These are phyloP conservation scores for Phoenicopterus ruber DNA, from an alignment of 2,113 vertebrate species.

Conservation along the genomic window DNA sequence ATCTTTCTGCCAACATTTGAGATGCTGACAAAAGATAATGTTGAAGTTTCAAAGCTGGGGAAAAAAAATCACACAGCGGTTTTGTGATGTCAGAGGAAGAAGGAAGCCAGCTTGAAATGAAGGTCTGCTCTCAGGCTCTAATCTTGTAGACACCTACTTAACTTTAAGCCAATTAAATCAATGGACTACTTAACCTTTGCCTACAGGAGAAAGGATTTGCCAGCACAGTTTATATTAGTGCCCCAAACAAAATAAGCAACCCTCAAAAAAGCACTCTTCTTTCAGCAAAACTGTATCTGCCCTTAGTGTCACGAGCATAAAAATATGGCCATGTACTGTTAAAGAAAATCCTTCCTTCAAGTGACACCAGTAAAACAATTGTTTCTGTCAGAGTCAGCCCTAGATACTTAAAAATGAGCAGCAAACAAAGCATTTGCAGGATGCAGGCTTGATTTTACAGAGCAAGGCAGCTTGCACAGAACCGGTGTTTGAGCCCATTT, in stretches of 20 bases:
- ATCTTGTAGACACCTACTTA: slow-evolving; percentile 68
- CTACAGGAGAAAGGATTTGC: slow-evolving; percentile 64
- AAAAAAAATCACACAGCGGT: background rate
- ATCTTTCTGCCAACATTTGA: slow-evolving; percentile 37
- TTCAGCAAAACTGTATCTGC: slow-evolving; percentile 35
- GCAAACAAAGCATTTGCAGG: background rate
- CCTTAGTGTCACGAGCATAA: background rate
- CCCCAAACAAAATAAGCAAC: slow-evolving; percentile 67
- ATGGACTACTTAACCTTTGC: slow-evolving; percentile 66
- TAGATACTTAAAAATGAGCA: background rate
- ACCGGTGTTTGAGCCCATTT: rapidly evolving
- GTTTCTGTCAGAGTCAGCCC: background rate
- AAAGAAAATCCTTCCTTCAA: background rate
- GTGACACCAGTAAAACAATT: background rate
- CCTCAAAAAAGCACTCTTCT: slow-evolving; percentile 57
- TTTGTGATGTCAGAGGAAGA: slow-evolving; percentile 62
- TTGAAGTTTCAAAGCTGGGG: slow-evolving; percentile 47
- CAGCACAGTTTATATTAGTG: slow-evolving; percentile 65
- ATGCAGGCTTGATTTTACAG: background rate
- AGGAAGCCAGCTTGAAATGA: slow-evolving; percentile 55
- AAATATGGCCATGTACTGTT: background rate
- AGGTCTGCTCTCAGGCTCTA: slow-evolving; percentile 46
- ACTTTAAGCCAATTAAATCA: slow-evolving; percentile 69
- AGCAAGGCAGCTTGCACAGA: background rate
- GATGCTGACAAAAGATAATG: slow-evolving; percentile 43